Conservation (phyloP, 2,113 vertebrate species). For the Hiodon alosoides region DNA sequence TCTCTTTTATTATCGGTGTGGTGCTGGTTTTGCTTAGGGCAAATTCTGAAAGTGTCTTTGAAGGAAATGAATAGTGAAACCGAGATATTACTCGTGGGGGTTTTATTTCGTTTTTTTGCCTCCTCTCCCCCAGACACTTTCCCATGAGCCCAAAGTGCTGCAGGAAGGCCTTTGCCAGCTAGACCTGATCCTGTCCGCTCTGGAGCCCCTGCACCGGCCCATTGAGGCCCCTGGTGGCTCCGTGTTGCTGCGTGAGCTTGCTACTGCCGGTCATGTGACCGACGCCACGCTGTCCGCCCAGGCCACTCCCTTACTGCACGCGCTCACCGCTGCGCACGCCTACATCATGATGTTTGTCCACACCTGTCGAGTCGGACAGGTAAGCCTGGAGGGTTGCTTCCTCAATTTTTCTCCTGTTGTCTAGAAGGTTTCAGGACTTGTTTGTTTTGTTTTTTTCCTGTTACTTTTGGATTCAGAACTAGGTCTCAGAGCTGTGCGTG, state of each 20-base stretch:
- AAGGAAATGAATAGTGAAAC: too few species aligned
- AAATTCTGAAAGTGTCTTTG: too few species aligned
- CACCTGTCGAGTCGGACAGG: slow-evolving; percentile 90
- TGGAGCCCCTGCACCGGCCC: slow-evolving; percentile 87
- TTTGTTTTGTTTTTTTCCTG: too few species aligned
- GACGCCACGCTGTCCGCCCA: slow-evolving; percentile 88
- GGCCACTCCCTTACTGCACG: slow-evolving; percentile 85
- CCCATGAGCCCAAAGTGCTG: slow-evolving; percentile 91
- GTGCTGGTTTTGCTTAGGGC: too few species aligned
- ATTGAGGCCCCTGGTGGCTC: slow-evolving; percentile 90
- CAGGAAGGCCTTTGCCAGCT: slow-evolving; percentile 90
- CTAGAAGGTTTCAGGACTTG: too few species aligned
- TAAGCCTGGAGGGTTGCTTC: slow-evolving; percentile 41
- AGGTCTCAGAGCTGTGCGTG: neutral
- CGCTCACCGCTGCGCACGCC: slow-evolving; percentile 88
- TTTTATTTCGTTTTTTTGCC: too few species aligned
- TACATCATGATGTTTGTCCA: slow-evolving; percentile 98
- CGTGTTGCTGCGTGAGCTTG: slow-evolving; percentile 83
- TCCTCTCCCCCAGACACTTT: slow-evolving; percentile 63
- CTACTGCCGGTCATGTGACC: slow-evolving; percentile 79
- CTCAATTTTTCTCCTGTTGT: too few species aligned
- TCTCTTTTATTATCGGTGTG: too few species aligned
- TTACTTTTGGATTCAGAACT: too few species aligned
- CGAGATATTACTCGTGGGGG: too few species aligned
- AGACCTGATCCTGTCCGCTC: slow-evolving; percentile 80